Evolutionary conservation across 2,113 vertebrate species (phyloP), one percentile per base, ranked within the genome.

Genomic region (Hippocampus mohnikei): DNA sequence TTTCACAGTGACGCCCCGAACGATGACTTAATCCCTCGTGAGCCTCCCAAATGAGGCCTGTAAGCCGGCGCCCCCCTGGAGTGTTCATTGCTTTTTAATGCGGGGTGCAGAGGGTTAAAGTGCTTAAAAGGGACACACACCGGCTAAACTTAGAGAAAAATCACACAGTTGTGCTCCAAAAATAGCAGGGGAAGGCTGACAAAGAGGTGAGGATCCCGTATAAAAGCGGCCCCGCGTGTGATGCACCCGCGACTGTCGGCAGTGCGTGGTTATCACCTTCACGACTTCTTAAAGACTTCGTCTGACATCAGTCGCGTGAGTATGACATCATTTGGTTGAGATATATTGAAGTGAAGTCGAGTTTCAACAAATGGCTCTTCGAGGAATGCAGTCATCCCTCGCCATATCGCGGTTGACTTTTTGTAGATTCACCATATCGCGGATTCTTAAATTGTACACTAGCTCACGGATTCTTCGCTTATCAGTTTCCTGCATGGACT

Each of bases 81-180:
- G 76, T 73, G 68, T 77, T 87, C 86, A 83, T 88, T 82, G 77
- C 74, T 87, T 88, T 87, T 87, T 84, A 88, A 88, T 81, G 78
- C 79, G 48, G 70, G 41, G 68, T 53, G 73, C 75, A 69, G 52
- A 68, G 74, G 68, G 71, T 65, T 64, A 88, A 88, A 83, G 71
- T 44, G 0, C 83, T 87, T 84, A 76, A 82, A 86, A 77, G 69
- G 85, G 82, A 85, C 73, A 85, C 82, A 81, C 86, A 77, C 74
- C 75, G 56, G 48, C 81, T 87, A 88, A 64, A 85, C 73, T 79
- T 87, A 90, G 85, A 81, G 20, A 84, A 85, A 85, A 84, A 74
- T 71, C 59, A 67, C 76, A 83, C 75, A 78, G 73, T 73, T 68
- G 74, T 76, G 79, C 44, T 73, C 85, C 83, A 79, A 85, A 87